phyloP scores from a whole-genome alignment of 1,140 invertebrate genomes.

The Drosophila repletoides region DNA sequence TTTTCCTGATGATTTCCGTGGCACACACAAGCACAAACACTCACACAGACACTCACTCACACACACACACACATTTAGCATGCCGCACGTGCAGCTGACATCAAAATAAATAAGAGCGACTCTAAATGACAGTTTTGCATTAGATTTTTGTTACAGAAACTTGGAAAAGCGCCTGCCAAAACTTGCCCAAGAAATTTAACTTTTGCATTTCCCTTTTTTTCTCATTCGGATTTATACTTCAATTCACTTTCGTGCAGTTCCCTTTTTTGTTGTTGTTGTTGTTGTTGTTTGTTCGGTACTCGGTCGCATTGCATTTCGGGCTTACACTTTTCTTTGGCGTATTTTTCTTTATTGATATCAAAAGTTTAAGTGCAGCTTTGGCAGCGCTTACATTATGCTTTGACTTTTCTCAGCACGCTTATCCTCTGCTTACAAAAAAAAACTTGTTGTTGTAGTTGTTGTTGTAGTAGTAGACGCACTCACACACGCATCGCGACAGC shows the following conservation, averaged over 20 bases:
- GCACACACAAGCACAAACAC: slow-evolving; percentile 10
- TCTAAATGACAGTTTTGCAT: slow-evolving; percentile 79
- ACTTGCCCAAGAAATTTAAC: slow-evolving; percentile 33
- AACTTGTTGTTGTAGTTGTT: too few species aligned
- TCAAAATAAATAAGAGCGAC: slow-evolving; percentile 71
- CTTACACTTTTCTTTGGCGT: slow-evolving; percentile 24
- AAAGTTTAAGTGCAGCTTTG: slow-evolving; percentile 80
- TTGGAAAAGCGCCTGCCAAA: slow-evolving; percentile 29
- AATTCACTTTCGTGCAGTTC: slow-evolving; percentile 48
- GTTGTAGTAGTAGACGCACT: slow-evolving; percentile 31
- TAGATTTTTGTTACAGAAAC: slow-evolving; percentile 59
- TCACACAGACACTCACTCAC: not conserved
- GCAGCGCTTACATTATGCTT: slow-evolving; percentile 74
- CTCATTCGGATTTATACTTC: slow-evolving; percentile 31
- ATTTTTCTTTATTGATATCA: slow-evolving; percentile 68
- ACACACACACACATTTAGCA: not conserved
- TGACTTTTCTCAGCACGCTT: slow-evolving; percentile 62
- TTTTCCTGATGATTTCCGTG: slow-evolving; percentile 52
- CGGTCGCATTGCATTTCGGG: slow-evolving; percentile 37
- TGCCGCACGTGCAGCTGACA: slow-evolving; percentile 72
- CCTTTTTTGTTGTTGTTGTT: slow-evolving; percentile 19
- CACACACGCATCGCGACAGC: slow-evolving; percentile 1
- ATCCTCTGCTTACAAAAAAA: slow-evolving; percentile 68
- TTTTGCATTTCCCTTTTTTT: slow-evolving; percentile 21
- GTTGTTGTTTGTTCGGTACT: slow-evolving; percentile 6